A percentile compares a stretch with the other conserved stretches of the same genome.
These are phyloP conservation scores for Styela clava DNA, from an alignment of 23 tunicate genomes.

Conservation along the genomic window DNA sequence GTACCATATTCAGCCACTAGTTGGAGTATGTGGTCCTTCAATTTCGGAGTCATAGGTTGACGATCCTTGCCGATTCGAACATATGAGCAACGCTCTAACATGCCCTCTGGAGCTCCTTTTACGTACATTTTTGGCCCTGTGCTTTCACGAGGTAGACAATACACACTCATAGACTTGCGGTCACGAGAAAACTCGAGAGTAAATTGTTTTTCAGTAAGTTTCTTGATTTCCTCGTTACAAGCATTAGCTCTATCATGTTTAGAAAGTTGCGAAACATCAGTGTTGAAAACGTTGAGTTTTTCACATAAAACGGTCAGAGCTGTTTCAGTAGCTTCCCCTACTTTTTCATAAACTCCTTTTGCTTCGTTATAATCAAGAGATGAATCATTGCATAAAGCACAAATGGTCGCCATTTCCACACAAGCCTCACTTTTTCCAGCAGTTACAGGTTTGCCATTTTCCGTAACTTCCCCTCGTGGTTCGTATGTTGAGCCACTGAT, in stretches of 20 bases:
- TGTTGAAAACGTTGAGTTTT: conserved; percentile 93
- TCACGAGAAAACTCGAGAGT: conserved; percentile 99
- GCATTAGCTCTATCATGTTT: conserved; percentile 57
- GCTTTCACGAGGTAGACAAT: conserved; percentile 79
- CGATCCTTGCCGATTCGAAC: conserved; percentile 72
- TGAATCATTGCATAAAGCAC: conserved; percentile 97
- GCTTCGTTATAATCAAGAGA: conserved; percentile 95
- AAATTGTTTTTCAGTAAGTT: conserved; percentile 62
- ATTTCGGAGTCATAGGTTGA: conserved; percentile 51
- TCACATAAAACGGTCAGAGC: conserved; percentile 94
- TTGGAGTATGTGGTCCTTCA: conserved; percentile 52
- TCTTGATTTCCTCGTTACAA: conserved; percentile 47
- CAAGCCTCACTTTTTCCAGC: conserved; percentile 66
- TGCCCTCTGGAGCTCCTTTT: conserved; percentile 98
- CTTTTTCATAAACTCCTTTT: conserved; percentile 95
- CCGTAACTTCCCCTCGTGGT: conserved; percentile 78
- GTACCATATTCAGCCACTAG: conserved; percentile 87
- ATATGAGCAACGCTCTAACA: conserved; percentile 80
- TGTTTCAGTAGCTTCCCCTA: conserved; percentile 99
- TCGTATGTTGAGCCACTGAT: conserved; percentile 98
- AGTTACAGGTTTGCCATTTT: conserved; percentile 43
- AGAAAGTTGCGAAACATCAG: conserved; percentile 41
- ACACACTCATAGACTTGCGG: conserved; percentile 96
- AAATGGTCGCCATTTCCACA: conserved; percentile 90
- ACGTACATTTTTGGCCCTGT: conserved; percentile 77